Conservation (phyloP, 2,888 invertebrate genomes). For the Hetaerina titia region DNA sequence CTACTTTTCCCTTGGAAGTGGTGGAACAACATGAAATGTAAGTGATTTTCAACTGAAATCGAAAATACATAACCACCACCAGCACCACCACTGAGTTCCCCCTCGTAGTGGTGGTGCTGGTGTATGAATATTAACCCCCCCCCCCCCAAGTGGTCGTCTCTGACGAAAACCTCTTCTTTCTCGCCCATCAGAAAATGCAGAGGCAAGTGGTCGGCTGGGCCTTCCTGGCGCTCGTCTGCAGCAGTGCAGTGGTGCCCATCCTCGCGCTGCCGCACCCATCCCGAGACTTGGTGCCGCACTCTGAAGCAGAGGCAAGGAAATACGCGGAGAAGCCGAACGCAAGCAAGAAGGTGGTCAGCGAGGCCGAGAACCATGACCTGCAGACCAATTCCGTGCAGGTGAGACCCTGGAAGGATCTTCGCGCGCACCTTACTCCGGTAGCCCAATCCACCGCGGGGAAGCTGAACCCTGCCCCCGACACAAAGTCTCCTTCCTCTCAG, state of each 20-base stretch:
- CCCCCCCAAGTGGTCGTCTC: too few species aligned
- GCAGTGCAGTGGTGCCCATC: slow-evolving; percentile 12
- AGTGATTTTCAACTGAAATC: too few species aligned
- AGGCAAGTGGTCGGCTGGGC: background rate
- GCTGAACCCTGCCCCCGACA: too few species aligned
- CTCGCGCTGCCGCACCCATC: slow-evolving; percentile 21
- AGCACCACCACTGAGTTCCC: too few species aligned
- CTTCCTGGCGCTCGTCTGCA: slow-evolving; percentile 14
- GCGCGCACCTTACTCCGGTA: too few species aligned
- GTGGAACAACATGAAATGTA: too few species aligned
- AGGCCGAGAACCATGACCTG: slow-evolving; percentile 79
- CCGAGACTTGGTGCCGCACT: slow-evolving; percentile 78
- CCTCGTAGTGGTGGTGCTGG: too few species aligned
- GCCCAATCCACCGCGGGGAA: too few species aligned
- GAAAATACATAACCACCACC: too few species aligned
- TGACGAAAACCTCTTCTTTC: background rate
- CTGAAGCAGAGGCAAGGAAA: slow-evolving; percentile 83
- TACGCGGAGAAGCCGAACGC: slow-evolving; percentile 94
- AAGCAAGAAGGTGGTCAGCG: slow-evolving; percentile 90
- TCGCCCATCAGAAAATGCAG: background rate
- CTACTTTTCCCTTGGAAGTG: too few species aligned
- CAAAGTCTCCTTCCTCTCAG: background rate
- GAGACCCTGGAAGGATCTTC: slow-evolving; percentile 69
- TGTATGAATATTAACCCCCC: too few species aligned
- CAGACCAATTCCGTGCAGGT: slow-evolving; percentile 88